Conservation (phyloP, 1,140 invertebrate species). For the Drosophila serrata region DNA sequence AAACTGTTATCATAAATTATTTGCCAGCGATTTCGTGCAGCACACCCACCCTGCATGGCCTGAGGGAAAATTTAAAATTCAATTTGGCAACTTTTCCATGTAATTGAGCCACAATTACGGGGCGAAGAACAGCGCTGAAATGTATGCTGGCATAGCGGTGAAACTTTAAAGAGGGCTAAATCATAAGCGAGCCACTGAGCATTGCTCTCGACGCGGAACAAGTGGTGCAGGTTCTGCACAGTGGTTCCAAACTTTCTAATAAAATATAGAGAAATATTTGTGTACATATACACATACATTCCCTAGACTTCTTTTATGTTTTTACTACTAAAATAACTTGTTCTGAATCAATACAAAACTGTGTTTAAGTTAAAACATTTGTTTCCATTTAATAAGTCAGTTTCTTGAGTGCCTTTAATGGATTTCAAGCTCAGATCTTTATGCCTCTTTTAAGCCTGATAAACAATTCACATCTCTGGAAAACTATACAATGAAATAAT, state of each 20-base stretch:
- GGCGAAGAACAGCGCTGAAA: constrained; percentile 44
- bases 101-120: constrained; percentile 82
- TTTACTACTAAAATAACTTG: no score
- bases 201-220: constrained; percentile 19
- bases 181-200: constrained; percentile 77
- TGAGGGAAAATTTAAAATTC: constrained; percentile 76
- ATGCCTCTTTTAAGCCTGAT: not conserved
- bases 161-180: constrained; percentile 76
- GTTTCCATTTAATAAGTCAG: fast-evolving
- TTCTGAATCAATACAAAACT: not conserved
- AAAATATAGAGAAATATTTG: not conserved
- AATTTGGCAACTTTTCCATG: constrained; percentile 83
- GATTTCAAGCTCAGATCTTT: not conserved
- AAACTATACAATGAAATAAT: not conserved
- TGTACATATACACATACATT: no score
- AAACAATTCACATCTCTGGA: no score
- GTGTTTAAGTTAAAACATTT: not conserved
- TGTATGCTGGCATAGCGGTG: constrained; percentile 21
- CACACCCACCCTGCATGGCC: constrained; percentile 3
- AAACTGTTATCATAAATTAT: constrained; percentile 65
- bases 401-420: not conserved
- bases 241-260: not conserved
- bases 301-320: fast-evolving
- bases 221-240: not conserved
- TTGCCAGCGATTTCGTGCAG: constrained; percentile 47